Conservation (phyloP, 2,113 vertebrate species). For the Odocoileus virginianus region DNA sequence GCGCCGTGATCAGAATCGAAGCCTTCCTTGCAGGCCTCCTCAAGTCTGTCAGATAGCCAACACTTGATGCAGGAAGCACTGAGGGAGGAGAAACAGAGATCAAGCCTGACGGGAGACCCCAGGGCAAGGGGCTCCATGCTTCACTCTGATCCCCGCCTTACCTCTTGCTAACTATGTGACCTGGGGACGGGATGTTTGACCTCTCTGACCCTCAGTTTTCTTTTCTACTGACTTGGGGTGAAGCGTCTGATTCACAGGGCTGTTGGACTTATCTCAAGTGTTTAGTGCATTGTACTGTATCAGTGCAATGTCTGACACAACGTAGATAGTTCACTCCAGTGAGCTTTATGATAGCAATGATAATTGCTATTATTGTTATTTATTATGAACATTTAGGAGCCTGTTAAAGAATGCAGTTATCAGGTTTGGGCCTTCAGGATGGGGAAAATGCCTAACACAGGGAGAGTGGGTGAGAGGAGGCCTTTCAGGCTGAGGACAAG, state of each 20-base stretch:
- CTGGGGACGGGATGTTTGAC: background rate
- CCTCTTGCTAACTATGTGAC: background rate
- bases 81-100: too few species aligned
- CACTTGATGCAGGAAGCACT: background rate
- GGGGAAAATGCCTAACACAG: background rate
- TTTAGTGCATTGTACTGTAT: background rate
- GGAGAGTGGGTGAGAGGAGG: too few species aligned
- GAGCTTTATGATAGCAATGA: background rate
- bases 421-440: background rate
- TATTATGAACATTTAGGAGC: background rate
- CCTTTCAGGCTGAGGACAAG: too few species aligned
- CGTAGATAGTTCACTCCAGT: fast-evolving
- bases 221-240: background rate
- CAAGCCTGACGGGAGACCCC: background rate
- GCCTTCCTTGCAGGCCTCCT: background rate
- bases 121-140: background rate
- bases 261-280: background rate
- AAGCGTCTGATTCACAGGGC: background rate
- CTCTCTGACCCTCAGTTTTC: background rate
- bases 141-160: background rate
- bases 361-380: background rate
- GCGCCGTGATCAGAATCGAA: fast-evolving
- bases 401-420: background rate
- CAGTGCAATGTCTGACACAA: too few species aligned
- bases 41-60: background rate